These are phyloP conservation scores for Reticulitermes lucifugus DNA, from an alignment of 2,888 invertebrate species.

Conservation along the genomic window DNA sequence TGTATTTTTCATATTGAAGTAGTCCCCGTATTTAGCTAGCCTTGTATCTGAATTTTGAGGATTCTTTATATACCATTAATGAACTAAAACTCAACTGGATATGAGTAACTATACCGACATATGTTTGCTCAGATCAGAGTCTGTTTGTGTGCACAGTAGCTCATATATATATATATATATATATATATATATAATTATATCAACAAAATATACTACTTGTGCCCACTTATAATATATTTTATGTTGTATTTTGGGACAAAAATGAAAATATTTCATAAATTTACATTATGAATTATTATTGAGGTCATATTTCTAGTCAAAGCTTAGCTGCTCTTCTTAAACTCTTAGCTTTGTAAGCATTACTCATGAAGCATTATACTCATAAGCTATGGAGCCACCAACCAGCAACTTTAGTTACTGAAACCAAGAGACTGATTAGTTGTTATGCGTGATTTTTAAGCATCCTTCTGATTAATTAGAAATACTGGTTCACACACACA, in stretches of 20 bases:
- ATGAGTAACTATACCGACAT: neutral
- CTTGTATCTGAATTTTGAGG: neutral
- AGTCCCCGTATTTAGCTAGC: neutral
- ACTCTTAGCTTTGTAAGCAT: neutral
- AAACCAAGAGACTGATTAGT: slow-evolving; percentile 24
- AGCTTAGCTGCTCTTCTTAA: neutral
- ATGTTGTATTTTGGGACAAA: neutral
- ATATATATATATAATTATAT: too few species aligned
- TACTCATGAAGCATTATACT: neutral
- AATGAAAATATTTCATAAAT: neutral
- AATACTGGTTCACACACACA: neutral
- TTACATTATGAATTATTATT: neutral
- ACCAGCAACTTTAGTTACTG: neutral
- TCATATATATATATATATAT: neutral
- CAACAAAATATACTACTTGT: neutral
- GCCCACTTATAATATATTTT: neutral
- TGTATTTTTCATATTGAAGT: slow-evolving; percentile 32
- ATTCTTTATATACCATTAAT: too few species aligned
- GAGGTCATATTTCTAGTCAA: slow-evolving; percentile 27
- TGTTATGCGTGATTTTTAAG: neutral
- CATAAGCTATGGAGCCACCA: too few species aligned
- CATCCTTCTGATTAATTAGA: slow-evolving; percentile 12
- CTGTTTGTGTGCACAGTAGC: neutral
- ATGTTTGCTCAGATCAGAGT: neutral
- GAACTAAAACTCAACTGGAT: neutral